A percentile compares a stretch with the other conserved stretches of the same genome.
phyloP scores from a whole-genome alignment of 2,888 invertebrate genomes.

The Eupithecia vulgata region DNA sequence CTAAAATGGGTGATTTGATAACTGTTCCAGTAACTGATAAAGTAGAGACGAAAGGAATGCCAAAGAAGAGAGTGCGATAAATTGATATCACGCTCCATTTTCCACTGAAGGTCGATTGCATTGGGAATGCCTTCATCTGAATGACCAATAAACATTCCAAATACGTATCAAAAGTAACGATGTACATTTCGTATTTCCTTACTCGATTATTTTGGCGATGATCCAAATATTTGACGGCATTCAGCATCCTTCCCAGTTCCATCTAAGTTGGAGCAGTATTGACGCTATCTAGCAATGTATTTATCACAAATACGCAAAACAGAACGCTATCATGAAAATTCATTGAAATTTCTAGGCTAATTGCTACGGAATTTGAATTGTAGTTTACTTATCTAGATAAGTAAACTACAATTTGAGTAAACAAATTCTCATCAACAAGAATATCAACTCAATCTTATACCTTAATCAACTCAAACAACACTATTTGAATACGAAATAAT shows the following conservation, averaged over 20 bases:
- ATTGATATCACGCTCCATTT: slow-evolving; percentile 56
- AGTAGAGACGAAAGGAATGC: slow-evolving; percentile 31
- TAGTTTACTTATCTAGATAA: no score
- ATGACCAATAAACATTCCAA: slow-evolving; percentile 63
- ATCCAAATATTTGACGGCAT: slow-evolving; percentile 65
- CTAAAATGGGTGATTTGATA: slow-evolving; percentile 44
- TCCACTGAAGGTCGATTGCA: slow-evolving; percentile 65
- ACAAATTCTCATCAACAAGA: slow-evolving; percentile 22
- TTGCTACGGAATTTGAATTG: no score
- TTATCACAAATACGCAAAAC: slow-evolving; percentile 47
- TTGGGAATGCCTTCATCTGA: slow-evolving; percentile 53
- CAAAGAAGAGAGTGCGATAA: slow-evolving; percentile 42
- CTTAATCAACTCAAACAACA: slow-evolving; percentile 35
- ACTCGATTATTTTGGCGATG: slow-evolving; percentile 75
- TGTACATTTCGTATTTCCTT: slow-evolving; percentile 62
- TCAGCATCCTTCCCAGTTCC: slow-evolving; percentile 54
- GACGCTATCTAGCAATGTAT: slow-evolving; percentile 54
- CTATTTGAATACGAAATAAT: slow-evolving; percentile 31
- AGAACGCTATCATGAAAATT: slow-evolving; percentile 23
- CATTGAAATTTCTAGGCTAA: slow-evolving; percentile 13
- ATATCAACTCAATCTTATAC: slow-evolving; percentile 17
- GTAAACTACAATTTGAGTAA: background rate
- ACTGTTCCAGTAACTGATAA: slow-evolving; percentile 36
- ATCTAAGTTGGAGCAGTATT: slow-evolving; percentile 56
- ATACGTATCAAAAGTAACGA: slow-evolving; percentile 61